phyloP scores from a whole-genome alignment of 2,888 invertebrate species.

The Mythimna impura region DNA sequence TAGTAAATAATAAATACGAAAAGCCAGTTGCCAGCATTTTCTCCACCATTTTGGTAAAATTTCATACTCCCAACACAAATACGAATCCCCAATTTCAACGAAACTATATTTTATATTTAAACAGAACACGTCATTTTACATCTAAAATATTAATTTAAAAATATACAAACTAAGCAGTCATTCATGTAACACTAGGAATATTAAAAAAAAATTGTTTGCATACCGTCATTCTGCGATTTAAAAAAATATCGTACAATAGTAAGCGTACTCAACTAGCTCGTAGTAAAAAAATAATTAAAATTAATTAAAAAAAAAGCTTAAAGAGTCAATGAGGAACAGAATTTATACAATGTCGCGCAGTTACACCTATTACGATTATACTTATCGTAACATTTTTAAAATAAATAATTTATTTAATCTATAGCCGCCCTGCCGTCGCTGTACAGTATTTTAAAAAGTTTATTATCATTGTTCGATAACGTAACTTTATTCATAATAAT shows the following conservation, averaged over 20 bases:
- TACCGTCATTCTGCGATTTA: constrained; percentile 76
- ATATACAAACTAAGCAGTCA: constrained; percentile 90
- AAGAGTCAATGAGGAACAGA: constrained; percentile 81
- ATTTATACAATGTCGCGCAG: constrained; percentile 74
- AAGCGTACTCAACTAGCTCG: constrained; percentile 87
- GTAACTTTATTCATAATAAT: constrained; percentile 47
- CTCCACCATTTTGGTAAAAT: constrained; percentile 62
- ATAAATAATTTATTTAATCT: constrained; percentile 77
- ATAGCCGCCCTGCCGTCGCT: constrained; percentile 63
- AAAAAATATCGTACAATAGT: constrained; percentile 86
- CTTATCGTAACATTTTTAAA: constrained; percentile 66
- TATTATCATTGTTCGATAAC: constrained; percentile 50
- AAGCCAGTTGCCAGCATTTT: constrained; percentile 58
- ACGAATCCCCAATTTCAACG: constrained; percentile 74
- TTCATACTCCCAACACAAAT: constrained; percentile 70
- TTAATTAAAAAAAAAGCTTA: constrained; percentile 73
- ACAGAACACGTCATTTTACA: constrained; percentile 80
- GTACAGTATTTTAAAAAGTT: constrained; percentile 49
- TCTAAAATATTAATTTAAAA: constrained; percentile 83
- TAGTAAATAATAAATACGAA: constrained; percentile 47
- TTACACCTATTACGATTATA: constrained; percentile 63
- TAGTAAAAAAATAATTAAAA: constrained; percentile 82
- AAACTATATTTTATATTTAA: constrained; percentile 77
- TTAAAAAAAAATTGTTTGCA: constrained; percentile 76
- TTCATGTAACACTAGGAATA: constrained; percentile 87